These are phyloP conservation scores for Acanthacorydalis orientalis DNA, from an alignment of 2,888 invertebrate species.

Conservation along the genomic window DNA sequence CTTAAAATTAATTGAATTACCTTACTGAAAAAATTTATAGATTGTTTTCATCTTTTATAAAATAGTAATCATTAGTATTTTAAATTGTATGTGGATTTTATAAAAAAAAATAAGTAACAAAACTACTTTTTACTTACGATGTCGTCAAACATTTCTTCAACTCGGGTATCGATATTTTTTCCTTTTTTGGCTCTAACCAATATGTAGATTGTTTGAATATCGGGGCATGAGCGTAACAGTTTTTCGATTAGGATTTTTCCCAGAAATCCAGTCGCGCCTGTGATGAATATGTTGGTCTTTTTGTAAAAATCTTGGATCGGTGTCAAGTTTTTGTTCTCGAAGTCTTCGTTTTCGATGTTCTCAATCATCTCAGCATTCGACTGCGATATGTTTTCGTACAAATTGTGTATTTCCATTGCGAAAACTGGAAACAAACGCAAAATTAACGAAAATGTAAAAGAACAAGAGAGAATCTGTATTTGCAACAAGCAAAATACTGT, in stretches of 20 bases:
- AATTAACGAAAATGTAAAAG: too few species aligned
- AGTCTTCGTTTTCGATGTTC: not conserved
- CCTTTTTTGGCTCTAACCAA: slow-evolving; percentile 40
- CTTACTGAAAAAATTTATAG: too few species aligned
- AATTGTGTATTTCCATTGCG: too few species aligned
- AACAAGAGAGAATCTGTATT: too few species aligned
- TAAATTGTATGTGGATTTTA: too few species aligned
- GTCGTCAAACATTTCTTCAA: slow-evolving; percentile 53
- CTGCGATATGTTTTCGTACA: not conserved
- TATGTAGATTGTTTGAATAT: slow-evolving; percentile 34
- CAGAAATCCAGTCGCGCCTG: slow-evolving; percentile 35
- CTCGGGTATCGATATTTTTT: slow-evolving; percentile 43
- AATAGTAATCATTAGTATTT: too few species aligned
- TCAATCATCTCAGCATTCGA: not conserved
- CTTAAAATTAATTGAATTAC: too few species aligned
- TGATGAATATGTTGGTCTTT: slow-evolving; percentile 22
- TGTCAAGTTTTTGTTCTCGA: slow-evolving; percentile 9
- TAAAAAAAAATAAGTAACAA: too few species aligned
- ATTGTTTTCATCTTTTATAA: too few species aligned
- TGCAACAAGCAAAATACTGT: too few species aligned
- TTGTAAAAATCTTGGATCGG: slow-evolving; percentile 24
- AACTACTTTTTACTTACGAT: slow-evolving; percentile 34
- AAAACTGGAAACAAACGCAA: too few species aligned
- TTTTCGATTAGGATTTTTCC: slow-evolving; percentile 41
- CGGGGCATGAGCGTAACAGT: slow-evolving; percentile 36